Percentiles rank a stretch among this genome's conserved stretches.
phyloP scores from a whole-genome alignment of 1,140 invertebrate species.

The Diachasmimorpha longicaudata region DNA sequence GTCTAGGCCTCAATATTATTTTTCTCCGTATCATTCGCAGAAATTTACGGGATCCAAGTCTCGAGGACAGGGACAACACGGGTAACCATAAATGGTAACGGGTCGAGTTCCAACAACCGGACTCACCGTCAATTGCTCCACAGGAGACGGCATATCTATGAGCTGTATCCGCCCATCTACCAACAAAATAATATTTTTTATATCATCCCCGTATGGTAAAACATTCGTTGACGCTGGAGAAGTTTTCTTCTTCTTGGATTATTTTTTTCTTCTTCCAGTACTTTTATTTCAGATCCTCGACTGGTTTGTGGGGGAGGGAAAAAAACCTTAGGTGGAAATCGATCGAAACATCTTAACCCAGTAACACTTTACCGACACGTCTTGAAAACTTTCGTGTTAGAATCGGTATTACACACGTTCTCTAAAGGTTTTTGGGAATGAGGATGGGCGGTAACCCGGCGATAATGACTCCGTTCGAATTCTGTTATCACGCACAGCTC shows the following conservation, averaged over 20 bases:
- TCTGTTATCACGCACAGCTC: background rate
- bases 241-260: background rate
- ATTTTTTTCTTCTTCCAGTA: background rate
- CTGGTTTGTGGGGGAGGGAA: background rate
- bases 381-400: background rate
- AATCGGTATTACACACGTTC: background rate
- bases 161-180: background rate
- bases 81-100: conserved; percentile 37
- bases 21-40: conserved; percentile 11
- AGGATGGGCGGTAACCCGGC: background rate
- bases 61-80: conserved; percentile 32
- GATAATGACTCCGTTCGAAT: background rate
- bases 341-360: conserved; percentile 9
- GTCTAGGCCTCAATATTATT: background rate
- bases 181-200: background rate
- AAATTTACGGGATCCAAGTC: conserved; percentile 16
- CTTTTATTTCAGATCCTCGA: background rate
- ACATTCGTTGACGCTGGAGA: background rate
- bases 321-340: background rate
- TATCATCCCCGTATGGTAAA: too few species aligned
- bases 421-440: background rate
- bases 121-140: background rate
- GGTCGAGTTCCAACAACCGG: conserved; percentile 6
- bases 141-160: background rate
- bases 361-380: background rate